Evolutionary conservation across 2,888 invertebrate species (phyloP).

Genomic region (Leptura quadrifasciata): DNA sequence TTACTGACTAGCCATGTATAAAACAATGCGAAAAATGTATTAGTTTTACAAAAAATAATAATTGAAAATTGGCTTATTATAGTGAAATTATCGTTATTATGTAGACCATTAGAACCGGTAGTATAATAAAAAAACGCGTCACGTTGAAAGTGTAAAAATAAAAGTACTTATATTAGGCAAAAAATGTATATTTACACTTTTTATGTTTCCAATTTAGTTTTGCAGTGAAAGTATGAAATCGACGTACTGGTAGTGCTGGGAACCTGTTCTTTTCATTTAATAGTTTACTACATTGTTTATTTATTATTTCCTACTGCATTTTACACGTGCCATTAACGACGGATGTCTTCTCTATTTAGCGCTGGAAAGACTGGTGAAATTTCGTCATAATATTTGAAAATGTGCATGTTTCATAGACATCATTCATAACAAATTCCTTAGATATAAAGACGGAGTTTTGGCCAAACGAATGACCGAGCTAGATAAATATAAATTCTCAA

Average conservation of each 20-base stretch:
- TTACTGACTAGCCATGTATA: too few species aligned
- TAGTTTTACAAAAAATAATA: too few species aligned
- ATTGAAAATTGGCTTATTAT: too few species aligned
- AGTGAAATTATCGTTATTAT: too few species aligned
- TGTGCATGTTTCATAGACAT: neutral
- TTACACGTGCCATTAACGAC: constrained; percentile 3
- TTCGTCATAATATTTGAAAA: neutral
- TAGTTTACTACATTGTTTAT: constrained; percentile 16
- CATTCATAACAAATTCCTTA: neutral
- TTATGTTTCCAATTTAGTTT: constrained; percentile 13
- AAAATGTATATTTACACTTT: constrained; percentile 1
- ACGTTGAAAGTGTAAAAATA: neutral
- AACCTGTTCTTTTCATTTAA: neutral
- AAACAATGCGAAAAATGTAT: too few species aligned
- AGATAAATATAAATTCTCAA: too few species aligned
- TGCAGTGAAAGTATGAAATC: constrained; percentile 26
- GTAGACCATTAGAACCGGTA: neutral
- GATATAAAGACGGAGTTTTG: too few species aligned
- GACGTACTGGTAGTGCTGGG: neutral
- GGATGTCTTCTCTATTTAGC: constrained; percentile 4
- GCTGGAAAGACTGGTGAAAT: neutral
- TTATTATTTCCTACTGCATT: constrained; percentile 5
- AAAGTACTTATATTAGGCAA: neutral
- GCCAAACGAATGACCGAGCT: too few species aligned
- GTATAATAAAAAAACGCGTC: neutral